These are phyloP conservation scores for Argopecten irradians DNA, from an alignment of 1,140 invertebrate species.

Conservation along the genomic window DNA sequence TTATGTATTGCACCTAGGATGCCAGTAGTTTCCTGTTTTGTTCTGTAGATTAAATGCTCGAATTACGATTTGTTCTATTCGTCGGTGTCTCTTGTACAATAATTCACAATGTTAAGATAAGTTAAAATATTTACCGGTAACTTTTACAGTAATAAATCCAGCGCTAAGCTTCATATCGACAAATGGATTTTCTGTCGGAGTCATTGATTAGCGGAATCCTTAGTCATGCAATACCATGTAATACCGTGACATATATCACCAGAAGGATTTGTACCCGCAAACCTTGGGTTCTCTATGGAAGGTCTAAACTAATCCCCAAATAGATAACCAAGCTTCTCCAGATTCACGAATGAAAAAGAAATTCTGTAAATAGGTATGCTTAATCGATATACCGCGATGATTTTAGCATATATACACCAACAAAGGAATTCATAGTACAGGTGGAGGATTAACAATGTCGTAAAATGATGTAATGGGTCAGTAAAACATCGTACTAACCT, in stretches of 20 bases:
- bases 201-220: background rate
- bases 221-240: background rate
- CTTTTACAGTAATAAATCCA: background rate
- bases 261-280: background rate
- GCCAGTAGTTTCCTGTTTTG: too few species aligned
- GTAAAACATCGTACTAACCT: background rate
- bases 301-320: background rate
- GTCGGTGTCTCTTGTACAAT: background rate
- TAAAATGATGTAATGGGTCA: background rate
- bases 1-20: too few species aligned
- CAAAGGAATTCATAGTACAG: background rate
- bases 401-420: background rate
- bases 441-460: background rate
- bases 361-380: background rate
- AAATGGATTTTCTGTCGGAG: background rate
- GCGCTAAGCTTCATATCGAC: background rate
- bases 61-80: too few species aligned
- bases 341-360: background rate
- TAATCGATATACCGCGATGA: background rate
- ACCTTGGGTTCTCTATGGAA: background rate
- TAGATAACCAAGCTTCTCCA: background rate
- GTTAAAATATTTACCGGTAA: background rate
- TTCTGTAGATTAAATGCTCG: too few species aligned
- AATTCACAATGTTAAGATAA: background rate
- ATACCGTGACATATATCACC: background rate